Base-by-base conservation (phyloP, 2,888 invertebrate genomes). In the Ypsolopha sequella region DNA sequence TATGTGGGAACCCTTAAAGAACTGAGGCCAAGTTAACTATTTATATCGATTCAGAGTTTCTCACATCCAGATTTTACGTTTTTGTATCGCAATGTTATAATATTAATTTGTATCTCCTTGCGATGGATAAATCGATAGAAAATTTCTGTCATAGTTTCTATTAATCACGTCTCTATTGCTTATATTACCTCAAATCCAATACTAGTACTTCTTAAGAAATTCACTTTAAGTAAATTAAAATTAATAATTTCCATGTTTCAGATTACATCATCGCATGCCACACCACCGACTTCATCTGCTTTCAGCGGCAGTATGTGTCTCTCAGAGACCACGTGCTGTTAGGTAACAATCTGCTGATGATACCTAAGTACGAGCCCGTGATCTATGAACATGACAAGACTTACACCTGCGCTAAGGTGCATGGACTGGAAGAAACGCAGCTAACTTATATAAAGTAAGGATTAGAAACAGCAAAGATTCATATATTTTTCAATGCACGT, bases 201-300 rank as follows among this genome's bases (percentile, higher is more conserved):
- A 24, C 24, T 24, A 24, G 24, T 2, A 24, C 4, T 24, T 6
- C 1, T 39, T 39, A 39, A 39, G 10, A 6, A 39, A 44, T 43
- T 43, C 13, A 11, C 43, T 14, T 43, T 39, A 11, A 39, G 10
- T 6, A 11, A 11, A 9, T 10, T 1, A 39, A 11, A 39, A 38
- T 2, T 10, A 38, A 38, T 4, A 38, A 38, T 38, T 2, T 38
- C 38, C 3, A 24, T 24, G 24, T 24, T 24, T 24, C 24, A 38
- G 65, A 62, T 14, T 65, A 62, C 61, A 58, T 76, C 41, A 68
- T 78, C 41, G 48, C 68, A 2, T 78, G 78, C 52, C 76, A 66
- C 56, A 65, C 68, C 0, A 75, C 71, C 0, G 76, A 78, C 64
- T 74, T 66, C 58, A 59, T 59, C 4, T 78, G 78, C 61, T 77